These are phyloP conservation scores for Forbesichthys papilliferus DNA, from an alignment of 2,113 vertebrate genomes.

Conservation along the genomic window DNA sequence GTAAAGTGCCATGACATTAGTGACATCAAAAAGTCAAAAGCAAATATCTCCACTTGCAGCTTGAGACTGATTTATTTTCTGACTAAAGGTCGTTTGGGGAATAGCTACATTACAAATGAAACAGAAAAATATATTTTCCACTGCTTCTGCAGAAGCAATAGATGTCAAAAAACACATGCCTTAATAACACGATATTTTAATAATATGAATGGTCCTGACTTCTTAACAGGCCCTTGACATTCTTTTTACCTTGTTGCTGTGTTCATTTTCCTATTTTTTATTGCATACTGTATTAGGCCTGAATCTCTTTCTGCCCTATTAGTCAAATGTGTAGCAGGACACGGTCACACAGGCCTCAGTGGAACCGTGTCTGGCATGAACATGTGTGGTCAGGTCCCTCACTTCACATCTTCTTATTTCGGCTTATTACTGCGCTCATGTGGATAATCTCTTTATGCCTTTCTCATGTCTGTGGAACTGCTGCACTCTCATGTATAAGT, in stretches of 20 bases:
- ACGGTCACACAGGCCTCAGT: constrained; percentile 43
- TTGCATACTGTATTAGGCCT: constrained; percentile 37
- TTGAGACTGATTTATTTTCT: background rate
- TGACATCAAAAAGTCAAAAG: constrained; percentile 38
- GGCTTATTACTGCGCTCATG: constrained; percentile 66
- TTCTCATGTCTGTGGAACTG: constrained; percentile 60
- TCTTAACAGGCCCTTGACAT: constrained; percentile 24
- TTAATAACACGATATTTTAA: constrained; percentile 31
- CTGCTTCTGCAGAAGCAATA: constrained; percentile 40
- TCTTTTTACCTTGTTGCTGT: constrained; percentile 25
- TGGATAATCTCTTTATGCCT: constrained; percentile 63
- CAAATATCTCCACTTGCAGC: constrained; percentile 35
- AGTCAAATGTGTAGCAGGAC: constrained; percentile 43
- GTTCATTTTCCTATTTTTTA: background rate
- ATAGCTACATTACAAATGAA: constrained; percentile 8
- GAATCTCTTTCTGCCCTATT: constrained; percentile 39
- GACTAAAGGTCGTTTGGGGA: constrained; percentile 3
- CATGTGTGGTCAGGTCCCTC: constrained; percentile 39
- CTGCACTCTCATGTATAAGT: constrained; percentile 52
- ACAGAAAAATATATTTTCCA: background rate
- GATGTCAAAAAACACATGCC: constrained; percentile 46
- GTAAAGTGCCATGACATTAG: constrained; percentile 46
- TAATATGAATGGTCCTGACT: too few relatives aligned
- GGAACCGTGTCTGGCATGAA: constrained; percentile 43
- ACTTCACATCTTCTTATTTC: constrained; percentile 63